Percentiles rank a stretch among this genome's conserved stretches.
Conservation (phyloP, 1,140 invertebrate species). For the Atta colombica region DNA sequence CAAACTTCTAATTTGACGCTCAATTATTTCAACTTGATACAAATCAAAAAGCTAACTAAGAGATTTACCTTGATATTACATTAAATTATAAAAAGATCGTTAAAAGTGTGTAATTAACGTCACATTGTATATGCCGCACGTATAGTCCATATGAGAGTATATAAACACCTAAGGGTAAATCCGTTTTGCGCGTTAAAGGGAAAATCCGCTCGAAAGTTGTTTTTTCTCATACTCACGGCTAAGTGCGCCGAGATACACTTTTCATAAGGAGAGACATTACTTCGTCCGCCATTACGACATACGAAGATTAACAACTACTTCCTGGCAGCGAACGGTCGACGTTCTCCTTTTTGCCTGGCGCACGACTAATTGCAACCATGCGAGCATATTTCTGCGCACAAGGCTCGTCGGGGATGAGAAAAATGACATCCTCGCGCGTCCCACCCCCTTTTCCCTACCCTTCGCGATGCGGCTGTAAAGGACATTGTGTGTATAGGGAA, state of each 20-base stretch:
- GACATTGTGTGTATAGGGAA: slow-evolving; percentile 50
- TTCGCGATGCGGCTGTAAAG: neutral
- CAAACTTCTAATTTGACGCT: neutral
- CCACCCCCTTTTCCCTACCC: neutral
- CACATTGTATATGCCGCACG: neutral
- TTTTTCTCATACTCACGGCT: slow-evolving; percentile 14
- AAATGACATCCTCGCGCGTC: slow-evolving; percentile 59
- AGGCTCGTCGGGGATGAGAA: slow-evolving; percentile 65
- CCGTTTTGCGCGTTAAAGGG: slow-evolving; percentile 36
- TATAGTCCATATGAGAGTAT: neutral
- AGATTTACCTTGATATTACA: neutral
- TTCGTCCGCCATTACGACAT: slow-evolving; percentile 70
- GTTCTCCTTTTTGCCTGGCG: slow-evolving; percentile 66
- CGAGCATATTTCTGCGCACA: slow-evolving; percentile 71
- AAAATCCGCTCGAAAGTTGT: slow-evolving; percentile 4
- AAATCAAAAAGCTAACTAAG: neutral
- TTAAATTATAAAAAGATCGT: slow-evolving; percentile 4
- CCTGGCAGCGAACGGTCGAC: slow-evolving; percentile 58
- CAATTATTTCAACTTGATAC: neutral
- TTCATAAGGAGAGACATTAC: slow-evolving; percentile 70
- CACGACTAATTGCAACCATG: slow-evolving; percentile 74
- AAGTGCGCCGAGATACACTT: slow-evolving; percentile 63
- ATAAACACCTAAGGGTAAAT: slow-evolving; percentile 25
- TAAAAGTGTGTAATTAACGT: slow-evolving; percentile 38
- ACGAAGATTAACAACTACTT: slow-evolving; percentile 74